Percentiles rank a stretch among this genome's conserved stretches.
phyloP scores from a whole-genome alignment of 2,888 invertebrate species.

The Drosophila paramelanica region DNA sequence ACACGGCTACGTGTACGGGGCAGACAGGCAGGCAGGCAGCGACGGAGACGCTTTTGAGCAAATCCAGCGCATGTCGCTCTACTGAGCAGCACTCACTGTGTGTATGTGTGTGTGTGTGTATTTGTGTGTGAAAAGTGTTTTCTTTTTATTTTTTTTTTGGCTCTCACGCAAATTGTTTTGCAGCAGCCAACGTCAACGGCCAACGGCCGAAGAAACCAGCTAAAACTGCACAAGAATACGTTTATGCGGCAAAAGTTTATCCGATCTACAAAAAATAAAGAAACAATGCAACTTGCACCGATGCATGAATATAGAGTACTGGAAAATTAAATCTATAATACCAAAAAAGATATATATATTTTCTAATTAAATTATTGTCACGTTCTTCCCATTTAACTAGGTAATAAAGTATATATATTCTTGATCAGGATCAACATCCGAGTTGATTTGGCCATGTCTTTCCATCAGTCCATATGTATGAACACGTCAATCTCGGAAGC shows the following conservation, averaged over 20 bases:
- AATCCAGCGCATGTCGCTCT: slow-evolving; percentile 51
- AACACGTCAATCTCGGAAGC: too few relatives aligned
- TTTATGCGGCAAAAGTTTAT: slow-evolving; percentile 24
- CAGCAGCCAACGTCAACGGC: slow-evolving; percentile 50
- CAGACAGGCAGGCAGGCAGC: not conserved
- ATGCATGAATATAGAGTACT: not conserved
- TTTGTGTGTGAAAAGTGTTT: slow-evolving; percentile 48
- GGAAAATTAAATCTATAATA: too few relatives aligned
- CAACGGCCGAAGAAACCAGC: slow-evolving; percentile 46
- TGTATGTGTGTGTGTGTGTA: slow-evolving; percentile 15
- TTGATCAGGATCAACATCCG: too few relatives aligned
- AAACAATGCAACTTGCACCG: too few relatives aligned
- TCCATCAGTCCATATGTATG: too few relatives aligned
- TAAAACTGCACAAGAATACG: slow-evolving; percentile 30
- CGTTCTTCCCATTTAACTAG: too few relatives aligned
- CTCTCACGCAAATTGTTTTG: slow-evolving; percentile 63
- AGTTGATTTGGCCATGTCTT: too few relatives aligned
- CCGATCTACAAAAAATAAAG: not conserved
- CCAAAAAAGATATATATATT: too few relatives aligned
- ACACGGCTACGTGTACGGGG: not conserved
- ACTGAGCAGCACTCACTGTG: slow-evolving; percentile 2
- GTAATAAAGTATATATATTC: too few relatives aligned
- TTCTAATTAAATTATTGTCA: too few relatives aligned
- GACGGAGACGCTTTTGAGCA: slow-evolving; percentile 36
- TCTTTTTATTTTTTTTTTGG: slow-evolving; percentile 26